These are phyloP conservation scores for Alethe diademata DNA, from an alignment of 2,113 vertebrate species.

Conservation along the genomic window DNA sequence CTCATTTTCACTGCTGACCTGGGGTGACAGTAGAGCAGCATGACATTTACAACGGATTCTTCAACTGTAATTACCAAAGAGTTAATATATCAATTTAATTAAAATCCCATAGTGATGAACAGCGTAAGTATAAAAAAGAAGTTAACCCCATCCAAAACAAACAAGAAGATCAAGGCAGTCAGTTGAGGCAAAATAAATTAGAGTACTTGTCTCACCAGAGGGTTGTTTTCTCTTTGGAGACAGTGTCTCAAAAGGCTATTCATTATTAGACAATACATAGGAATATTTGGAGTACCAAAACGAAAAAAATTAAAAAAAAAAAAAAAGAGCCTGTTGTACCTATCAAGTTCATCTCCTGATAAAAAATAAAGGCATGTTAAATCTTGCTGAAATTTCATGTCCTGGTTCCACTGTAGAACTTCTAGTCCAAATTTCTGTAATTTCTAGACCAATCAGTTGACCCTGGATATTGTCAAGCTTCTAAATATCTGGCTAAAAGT, in stretches of 20 bases:
- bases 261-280: not conserved
- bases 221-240: not conserved
- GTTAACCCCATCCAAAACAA: conserved; percentile 62
- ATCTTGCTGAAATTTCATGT: not conserved
- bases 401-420: not conserved
- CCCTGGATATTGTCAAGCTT: not conserved
- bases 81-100: conserved; percentile 76
- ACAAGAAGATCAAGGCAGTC: conserved; percentile 56
- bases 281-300: not conserved
- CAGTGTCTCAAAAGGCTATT: not conserved
- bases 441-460: not conserved
- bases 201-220: conserved; percentile 13
- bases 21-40: conserved; percentile 4
- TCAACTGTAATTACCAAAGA: conserved; percentile 67
- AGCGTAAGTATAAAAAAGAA: conserved; percentile 64
- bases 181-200: conserved; percentile 49
- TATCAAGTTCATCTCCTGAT: not conserved
- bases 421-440: not conserved
- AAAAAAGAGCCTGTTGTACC: not conserved
- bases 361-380: not conserved
- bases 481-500: not conserved
- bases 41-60: conserved; percentile 66
- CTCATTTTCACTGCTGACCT: conserved; percentile 56
- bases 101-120: conserved; percentile 67
- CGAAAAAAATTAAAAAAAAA: not conserved